A percentile compares a stretch with the other conserved stretches of the same genome.
These are phyloP conservation scores for Apocrypta bakeri DNA, from an alignment of 1,140 invertebrate genomes.

Conservation along the genomic window DNA sequence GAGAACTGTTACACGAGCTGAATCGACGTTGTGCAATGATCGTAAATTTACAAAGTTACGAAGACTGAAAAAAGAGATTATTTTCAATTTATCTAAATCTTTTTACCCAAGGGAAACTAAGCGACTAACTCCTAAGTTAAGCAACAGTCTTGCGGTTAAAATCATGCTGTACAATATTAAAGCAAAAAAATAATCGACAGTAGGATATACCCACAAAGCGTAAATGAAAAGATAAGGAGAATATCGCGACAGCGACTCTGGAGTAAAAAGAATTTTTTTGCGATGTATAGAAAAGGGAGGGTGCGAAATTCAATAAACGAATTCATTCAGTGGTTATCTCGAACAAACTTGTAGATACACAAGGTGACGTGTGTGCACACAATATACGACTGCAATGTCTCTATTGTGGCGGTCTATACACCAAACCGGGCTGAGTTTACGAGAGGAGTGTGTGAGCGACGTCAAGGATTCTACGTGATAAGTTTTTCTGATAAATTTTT, in stretches of 20 bases:
- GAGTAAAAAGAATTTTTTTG: neutral
- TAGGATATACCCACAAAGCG: neutral
- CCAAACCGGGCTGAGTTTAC: neutral
- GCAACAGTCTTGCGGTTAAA: too few relatives aligned
- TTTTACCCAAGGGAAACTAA: too few relatives aligned
- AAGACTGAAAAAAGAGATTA: too few relatives aligned
- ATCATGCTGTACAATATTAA: too few relatives aligned
- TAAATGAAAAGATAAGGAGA: neutral
- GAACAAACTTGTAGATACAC: slow-evolving; percentile 63
- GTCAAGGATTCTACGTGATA: neutral
- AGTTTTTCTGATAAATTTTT: neutral
- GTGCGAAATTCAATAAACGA: slow-evolving; percentile 68
- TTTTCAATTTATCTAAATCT: too few relatives aligned
- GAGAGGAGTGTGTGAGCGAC: neutral
- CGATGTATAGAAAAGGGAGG: slow-evolving; percentile 43
- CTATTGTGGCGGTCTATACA: neutral
- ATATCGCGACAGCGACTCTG: neutral
- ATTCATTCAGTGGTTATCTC: slow-evolving; percentile 68
- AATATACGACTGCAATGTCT: neutral
- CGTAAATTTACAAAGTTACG: neutral
- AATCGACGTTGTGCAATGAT: neutral
- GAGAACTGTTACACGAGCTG: neutral
- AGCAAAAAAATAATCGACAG: too few relatives aligned
- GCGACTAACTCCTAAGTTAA: too few relatives aligned
- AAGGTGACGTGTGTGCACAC: neutral